Conservation (phyloP, 2,113 vertebrate species). For the Oncorhynchus gorbuscha region DNA sequence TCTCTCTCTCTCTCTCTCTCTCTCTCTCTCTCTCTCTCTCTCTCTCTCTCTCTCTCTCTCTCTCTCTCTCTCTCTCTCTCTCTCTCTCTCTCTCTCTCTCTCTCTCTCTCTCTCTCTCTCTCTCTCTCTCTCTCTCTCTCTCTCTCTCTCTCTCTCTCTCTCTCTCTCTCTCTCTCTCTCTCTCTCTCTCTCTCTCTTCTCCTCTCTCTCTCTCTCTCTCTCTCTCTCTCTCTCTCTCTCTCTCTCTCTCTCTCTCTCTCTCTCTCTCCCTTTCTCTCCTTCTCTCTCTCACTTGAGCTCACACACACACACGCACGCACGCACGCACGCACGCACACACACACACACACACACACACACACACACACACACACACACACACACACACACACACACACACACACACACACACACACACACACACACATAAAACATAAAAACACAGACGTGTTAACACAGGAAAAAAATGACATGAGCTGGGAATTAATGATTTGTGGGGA, state of each 20-base stretch:
- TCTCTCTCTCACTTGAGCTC: conserved; percentile 22
- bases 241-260: too few relatives aligned
- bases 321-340: conserved; percentile 37
- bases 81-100: too few relatives aligned
- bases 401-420: neutral
- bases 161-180: too few relatives aligned
- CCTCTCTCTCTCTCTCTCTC: too few relatives aligned
- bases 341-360: neutral
- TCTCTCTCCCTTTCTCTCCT: neutral
- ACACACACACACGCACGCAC: conserved; percentile 45
- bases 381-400: conserved; percentile 42
- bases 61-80: too few relatives aligned
- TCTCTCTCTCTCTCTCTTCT: neutral
- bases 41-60: neutral
- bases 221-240: too few relatives aligned
- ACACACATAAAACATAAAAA: too few relatives aligned
- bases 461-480: conserved; percentile 30
- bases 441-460: conserved; percentile 24
- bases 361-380: conserved; percentile 40
- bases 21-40: neutral
- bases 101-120: conserved; percentile 9
- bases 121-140: too few relatives aligned
- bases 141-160: neutral
- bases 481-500: conserved; percentile 24
- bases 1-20: neutral